Base-by-base conservation (phyloP, 1,140 invertebrate species). In the Probaryconus sp. region DNA sequence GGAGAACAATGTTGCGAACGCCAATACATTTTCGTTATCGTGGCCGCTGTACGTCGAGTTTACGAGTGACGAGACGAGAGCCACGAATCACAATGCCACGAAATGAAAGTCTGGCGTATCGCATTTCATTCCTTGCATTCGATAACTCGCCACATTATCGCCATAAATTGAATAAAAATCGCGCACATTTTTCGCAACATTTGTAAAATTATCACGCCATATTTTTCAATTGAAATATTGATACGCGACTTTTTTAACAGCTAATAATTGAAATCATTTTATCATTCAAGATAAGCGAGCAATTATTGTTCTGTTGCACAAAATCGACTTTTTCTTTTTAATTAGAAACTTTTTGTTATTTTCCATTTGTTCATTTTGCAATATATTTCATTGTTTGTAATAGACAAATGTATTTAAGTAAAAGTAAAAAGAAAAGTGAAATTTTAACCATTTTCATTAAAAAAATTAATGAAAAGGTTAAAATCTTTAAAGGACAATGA, bases 161-260 rank as follows among this genome's bases (percentile, higher is more conserved):
- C 45, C 7, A 37, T 65, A 69, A 69, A 76, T 76, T 76, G 72
- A 76, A 76, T 76, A 65, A 69, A 70, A 70, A 64, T 75, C 50
- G 50, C 47, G 28, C 31, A 47, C 17, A 48, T 65, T 76, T 76
- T 76, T 53, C 33, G 72, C 73, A 67, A 65, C 55, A 61, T 67
- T 70, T 60, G 53, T 26, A 61, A 31, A 76, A 70, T 76, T 60
- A 70, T 76, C 65, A 42, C 26, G 2, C 24, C 21, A 45, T 48
- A 60, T 70, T 76, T 76, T 76, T 67, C 53, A 76, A 65, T 76
- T 48, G 24, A 38, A 69, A 55, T 30, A 17, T 10, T 64, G 71
- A 74, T 58, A 68, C 0, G 10, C 14, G 10, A 7, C 3, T 24
- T 24, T 7, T 24, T 7, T 7, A 26, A 10, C n/a, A n/a, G 0